Percentiles rank a stretch among this genome's conserved stretches.
These are phyloP conservation scores for Tetramorium parvispinum DNA, from an alignment of 1,140 invertebrate genomes.

Conservation along the genomic window DNA sequence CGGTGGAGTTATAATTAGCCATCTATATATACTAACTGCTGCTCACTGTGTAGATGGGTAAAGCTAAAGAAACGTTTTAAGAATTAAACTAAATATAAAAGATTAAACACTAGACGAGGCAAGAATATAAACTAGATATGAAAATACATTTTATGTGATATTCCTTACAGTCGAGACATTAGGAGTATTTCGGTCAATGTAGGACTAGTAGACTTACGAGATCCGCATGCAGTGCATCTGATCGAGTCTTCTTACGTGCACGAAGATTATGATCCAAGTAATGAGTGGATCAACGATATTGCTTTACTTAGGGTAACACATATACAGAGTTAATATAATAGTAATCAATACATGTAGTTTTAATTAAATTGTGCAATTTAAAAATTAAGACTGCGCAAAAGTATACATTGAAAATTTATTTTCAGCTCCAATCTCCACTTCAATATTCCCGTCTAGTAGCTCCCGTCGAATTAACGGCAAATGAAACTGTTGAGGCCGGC, in stretches of 20 bases:
- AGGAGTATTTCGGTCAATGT: conserved; percentile 25
- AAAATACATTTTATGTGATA: neutral
- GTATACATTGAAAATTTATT: neutral
- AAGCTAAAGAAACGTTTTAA: neutral
- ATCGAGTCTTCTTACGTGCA: conserved; percentile 62
- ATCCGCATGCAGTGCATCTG: neutral
- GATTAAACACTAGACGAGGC: no score
- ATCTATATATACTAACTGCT: conserved; percentile 84
- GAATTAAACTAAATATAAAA: neutral
- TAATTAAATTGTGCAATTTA: neutral
- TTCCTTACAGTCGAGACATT: conserved; percentile 9
- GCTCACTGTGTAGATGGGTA: conserved; percentile 83
- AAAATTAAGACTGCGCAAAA: neutral
- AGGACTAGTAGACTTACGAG: conserved; percentile 41
- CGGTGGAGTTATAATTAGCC: conserved; percentile 85
- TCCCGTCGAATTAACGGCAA: conserved; percentile 37
- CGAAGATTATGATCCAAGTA: conserved; percentile 42
- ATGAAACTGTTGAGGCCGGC: conserved; percentile 6
- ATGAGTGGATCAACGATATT: conserved; percentile 68
- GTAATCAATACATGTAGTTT: neutral
- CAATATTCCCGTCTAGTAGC: neutral
- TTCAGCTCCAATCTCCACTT: conserved; percentile 58
- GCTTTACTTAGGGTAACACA: conserved; percentile 60
- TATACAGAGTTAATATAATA: neutral
- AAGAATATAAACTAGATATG: neutral